These are phyloP conservation scores for Eristalinus aeneus DNA, from an alignment of 2,888 invertebrate species.

Conservation along the genomic window DNA sequence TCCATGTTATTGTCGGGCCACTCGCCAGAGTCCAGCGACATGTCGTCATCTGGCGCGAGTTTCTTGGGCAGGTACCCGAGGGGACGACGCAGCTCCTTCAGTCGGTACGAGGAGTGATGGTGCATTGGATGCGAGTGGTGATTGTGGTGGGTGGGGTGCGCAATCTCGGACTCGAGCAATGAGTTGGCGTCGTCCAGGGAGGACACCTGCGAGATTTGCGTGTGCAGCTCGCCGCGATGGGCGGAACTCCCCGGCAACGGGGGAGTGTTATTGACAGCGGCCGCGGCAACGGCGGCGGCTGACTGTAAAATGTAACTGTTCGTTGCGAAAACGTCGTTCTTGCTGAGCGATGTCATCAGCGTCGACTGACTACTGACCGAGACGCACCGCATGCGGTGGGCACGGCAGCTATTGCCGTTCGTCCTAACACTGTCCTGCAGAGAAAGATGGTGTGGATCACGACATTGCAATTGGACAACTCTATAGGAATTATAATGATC, in stretches of 20 bases:
- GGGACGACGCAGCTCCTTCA: slow-evolving; percentile 74
- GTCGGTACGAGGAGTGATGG: slow-evolving; percentile 68
- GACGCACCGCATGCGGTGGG: slow-evolving; percentile 76
- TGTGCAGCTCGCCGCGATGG: slow-evolving; percentile 75
- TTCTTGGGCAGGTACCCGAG: slow-evolving; percentile 60
- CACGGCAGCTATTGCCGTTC: slow-evolving; percentile 72
- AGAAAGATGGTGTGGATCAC: slow-evolving; percentile 79
- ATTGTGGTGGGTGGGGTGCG: slow-evolving; percentile 60
- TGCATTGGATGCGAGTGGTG: slow-evolving; percentile 62
- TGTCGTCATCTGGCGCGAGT: slow-evolving; percentile 61
- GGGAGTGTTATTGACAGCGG: slow-evolving; percentile 54
- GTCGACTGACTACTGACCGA: slow-evolving; percentile 77
- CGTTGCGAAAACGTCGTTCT: slow-evolving; percentile 75
- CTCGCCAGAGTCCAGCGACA: slow-evolving; percentile 53
- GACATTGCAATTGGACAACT: slow-evolving; percentile 79
- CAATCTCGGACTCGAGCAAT: slow-evolving; percentile 75
- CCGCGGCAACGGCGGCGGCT: slow-evolving; percentile 51
- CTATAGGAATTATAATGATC: slow-evolving; percentile 78
- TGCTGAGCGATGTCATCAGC: slow-evolving; percentile 75
- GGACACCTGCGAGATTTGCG: slow-evolving; percentile 77
- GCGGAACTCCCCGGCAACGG: slow-evolving; percentile 7
- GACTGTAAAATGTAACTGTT: slow-evolving; percentile 65
- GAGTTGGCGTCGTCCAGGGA: slow-evolving; percentile 78
- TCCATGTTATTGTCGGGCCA: slow-evolving; percentile 56
- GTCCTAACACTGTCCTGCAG: slow-evolving; percentile 79